Base-by-base conservation (phyloP, 35 echinoderm and acorn worm species). In the Lytechinus variegatus region DNA sequence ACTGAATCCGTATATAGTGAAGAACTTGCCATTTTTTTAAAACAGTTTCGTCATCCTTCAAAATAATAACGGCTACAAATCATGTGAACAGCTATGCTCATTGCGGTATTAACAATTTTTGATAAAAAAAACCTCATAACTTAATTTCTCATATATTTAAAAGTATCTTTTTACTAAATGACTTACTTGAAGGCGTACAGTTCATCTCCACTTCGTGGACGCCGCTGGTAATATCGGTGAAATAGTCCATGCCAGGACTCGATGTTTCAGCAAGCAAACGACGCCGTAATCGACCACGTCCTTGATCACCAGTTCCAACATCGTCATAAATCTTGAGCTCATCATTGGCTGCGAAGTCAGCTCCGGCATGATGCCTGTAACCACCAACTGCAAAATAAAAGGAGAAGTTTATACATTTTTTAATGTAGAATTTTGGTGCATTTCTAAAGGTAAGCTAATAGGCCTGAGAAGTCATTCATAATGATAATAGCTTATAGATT, bases 161-260 rank as follows among this genome's bases (percentile, higher is more conserved):
- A 44, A 44, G 33, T 44, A 44, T 44, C 1, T 44, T 44, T 44
- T 44, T 44, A 44, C 33, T 44, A 44, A 44, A 79, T 7, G 66
- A 9, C 88, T 90, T 54, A 90, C 88, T 90, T 29, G 88, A 90
- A 52, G 88, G 88, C 10, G 88, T 90, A 54, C 88, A 90, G 24
- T 90, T 90, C 28, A 90, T 52, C 88, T 90, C 88, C 88, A n/a
- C 88, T 90, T 90, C 88, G 27, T 90, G 88, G 12, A 90, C 88
- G 29, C 88, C 88, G 88, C 88, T 54, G 88, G 66, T 79, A 79
- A 79, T 24, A 79, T 90, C 88, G 28, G 88, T 90, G 24, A 52
- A 44, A 54, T 52, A 90, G n/a, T 90, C 88, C 88, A 90, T 52
- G 29, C 52, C 27, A 9, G 88, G 88, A 51, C 88, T 90, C 1